Conservation (phyloP, 1,140 invertebrate species). For the Elymnias hypermnestra region DNA sequence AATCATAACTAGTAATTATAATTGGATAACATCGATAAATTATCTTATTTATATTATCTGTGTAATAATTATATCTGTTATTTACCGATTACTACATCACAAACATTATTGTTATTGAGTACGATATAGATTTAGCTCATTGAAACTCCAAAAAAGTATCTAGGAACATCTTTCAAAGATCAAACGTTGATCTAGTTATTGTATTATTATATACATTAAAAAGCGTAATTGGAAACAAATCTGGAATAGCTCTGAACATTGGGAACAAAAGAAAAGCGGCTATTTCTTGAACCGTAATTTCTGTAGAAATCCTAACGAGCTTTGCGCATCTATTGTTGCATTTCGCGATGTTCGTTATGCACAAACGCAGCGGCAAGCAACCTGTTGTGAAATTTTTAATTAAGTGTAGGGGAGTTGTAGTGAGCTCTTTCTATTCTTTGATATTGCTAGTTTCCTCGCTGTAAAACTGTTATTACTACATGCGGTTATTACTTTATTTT, state of each 20-base stretch:
- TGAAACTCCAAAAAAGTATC: too few species aligned
- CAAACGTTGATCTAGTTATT: too few species aligned
- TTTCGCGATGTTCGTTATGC: slow-evolving; percentile 1
- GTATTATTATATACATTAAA: not conserved
- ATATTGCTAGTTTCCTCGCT: slow-evolving; percentile 25
- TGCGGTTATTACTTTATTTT: slow-evolving; percentile 4
- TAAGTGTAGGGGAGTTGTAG: slow-evolving; percentile 38
- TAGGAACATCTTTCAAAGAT: too few species aligned
- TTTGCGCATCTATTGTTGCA: slow-evolving; percentile 23
- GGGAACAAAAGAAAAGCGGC: slow-evolving; percentile 5
- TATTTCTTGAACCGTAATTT: slow-evolving; percentile 14
- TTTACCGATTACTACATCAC: too few species aligned
- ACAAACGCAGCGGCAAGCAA: slow-evolving; percentile 2
- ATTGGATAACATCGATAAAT: too few species aligned
- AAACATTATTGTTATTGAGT: too few species aligned
- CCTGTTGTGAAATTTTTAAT: slow-evolving; percentile 65
- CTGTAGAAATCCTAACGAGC: slow-evolving; percentile 22
- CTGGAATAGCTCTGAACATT: not conserved
- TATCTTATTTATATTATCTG: too few species aligned
- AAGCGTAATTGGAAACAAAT: slow-evolving; percentile 4
- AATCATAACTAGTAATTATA: too few species aligned
- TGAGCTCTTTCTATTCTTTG: slow-evolving; percentile 24
- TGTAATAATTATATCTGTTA: too few species aligned
- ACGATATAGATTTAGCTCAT: too few species aligned
- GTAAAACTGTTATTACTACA: slow-evolving; percentile 10